Evolutionary conservation across 2,888 invertebrate species (phyloP).

Genomic region (Schizaphis graminum): DNA sequence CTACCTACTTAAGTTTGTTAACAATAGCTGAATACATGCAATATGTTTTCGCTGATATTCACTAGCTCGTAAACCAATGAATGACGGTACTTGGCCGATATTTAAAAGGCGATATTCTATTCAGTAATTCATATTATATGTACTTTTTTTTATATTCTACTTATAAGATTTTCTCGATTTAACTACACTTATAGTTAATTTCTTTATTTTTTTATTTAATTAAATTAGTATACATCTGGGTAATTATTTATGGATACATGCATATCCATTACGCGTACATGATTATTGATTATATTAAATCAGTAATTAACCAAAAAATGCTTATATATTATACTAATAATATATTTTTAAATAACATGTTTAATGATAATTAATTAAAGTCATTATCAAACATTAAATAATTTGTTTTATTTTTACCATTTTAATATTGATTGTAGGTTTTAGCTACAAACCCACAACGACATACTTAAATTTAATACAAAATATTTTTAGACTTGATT

Average conservation of each 20-base stretch:
- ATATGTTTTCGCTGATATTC: background rate
- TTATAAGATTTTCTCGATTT: background rate
- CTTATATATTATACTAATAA: background rate
- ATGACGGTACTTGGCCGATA: background rate
- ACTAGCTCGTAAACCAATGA: background rate
- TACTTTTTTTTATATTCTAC: background rate
- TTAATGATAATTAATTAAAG: background rate
- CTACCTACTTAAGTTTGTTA: slow-evolving; percentile 34
- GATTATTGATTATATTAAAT: background rate
- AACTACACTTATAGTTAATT: background rate
- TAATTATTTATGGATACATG: background rate
- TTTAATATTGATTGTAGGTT: background rate
- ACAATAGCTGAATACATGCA: slow-evolving; percentile 7
- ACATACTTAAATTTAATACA: background rate
- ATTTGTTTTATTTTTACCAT: background rate
- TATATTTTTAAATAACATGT: background rate
- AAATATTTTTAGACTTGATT: background rate
- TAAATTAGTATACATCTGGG: background rate
- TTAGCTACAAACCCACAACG: background rate
- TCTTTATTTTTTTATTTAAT: background rate
- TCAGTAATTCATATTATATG: background rate
- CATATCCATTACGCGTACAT: background rate
- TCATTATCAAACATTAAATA: background rate
- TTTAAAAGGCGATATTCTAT: background rate
- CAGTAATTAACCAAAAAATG: background rate